A percentile compares a stretch with the other conserved stretches of the same genome.
Evolutionary conservation across 2,797 vertebrate species (phyloP).

Genomic region (Harpagifer antarcticus): DNA sequence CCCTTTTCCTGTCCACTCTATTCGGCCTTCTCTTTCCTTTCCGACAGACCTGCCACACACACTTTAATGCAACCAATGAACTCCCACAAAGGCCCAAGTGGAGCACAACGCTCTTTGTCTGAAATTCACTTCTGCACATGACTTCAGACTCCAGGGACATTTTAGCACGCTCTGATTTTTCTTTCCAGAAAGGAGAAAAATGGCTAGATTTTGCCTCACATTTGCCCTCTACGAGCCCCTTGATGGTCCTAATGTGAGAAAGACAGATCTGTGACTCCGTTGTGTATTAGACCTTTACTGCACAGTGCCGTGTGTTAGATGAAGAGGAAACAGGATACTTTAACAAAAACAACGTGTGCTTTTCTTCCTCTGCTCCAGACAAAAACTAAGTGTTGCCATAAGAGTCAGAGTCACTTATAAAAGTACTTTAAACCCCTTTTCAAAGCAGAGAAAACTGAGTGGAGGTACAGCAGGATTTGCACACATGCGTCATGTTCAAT

Average conservation of each 20-base stretch:
- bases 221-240: constrained; percentile 46
- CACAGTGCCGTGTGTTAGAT: constrained; percentile 23
- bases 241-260: constrained; percentile 43
- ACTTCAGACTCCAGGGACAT: constrained; percentile 67
- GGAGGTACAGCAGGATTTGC: constrained; percentile 51
- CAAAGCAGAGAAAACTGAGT: constrained; percentile 47
- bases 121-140: constrained; percentile 73
- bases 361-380: constrained; percentile 39
- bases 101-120: constrained; percentile 59
- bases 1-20: constrained; percentile 71
- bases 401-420: constrained; percentile 29
- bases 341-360: constrained; percentile 41
- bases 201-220: constrained; percentile 39
- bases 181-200: constrained; percentile 58
- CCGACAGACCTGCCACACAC: constrained; percentile 50
- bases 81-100: constrained; percentile 54
- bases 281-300: constrained; percentile 34
- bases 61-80: constrained; percentile 46
- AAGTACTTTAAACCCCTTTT: constrained; percentile 36
- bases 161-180: constrained; percentile 54
- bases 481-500: constrained; percentile 38
- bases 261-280: constrained; percentile 50
- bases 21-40: constrained; percentile 62
- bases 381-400: constrained; percentile 43
- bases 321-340: constrained; percentile 55